Base-by-base conservation (phyloP, 2,797 vertebrate genomes). In the Pelodytes ibericus region DNA sequence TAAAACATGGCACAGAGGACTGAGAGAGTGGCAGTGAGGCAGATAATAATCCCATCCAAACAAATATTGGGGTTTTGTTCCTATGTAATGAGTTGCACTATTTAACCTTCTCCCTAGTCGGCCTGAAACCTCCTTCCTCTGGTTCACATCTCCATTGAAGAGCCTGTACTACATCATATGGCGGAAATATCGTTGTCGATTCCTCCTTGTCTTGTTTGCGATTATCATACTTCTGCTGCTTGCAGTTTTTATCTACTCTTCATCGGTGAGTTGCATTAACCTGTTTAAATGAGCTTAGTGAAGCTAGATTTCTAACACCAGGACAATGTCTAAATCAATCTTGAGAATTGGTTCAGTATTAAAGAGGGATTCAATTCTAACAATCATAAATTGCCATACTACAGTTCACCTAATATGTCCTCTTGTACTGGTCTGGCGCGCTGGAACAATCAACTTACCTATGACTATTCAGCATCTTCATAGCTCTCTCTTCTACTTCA, bases 221-320 rank as follows among this genome's bases (percentile, higher is more conserved):
- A 0, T 72, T 51, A 8, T 84, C 0, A 62, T 77, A 0, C 9
- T 84, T 0, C 0, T 80, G 3, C 77, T 89, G 4, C 65, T 88
- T 22, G 64, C 80, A 3, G 0, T 26, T 58, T 89, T 89, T n/a
- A 1, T 89, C 57, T 89, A 87, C 0, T 61, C 87, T 0, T 1
- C 82, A 0, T 88, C 87, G 0, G 89, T 90, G 73, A 89, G 88
- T 53, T 53, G 16, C 2, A n/a, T 7, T 3, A 53, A 53, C 20
- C 2, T 53, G 49, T 53, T 53, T 53, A 8, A 53, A 3, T 18
- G 33, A 36, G 1, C 5, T 36, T 36, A 6, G 5, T 11, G 5
- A 36, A 36, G 33, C 33, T 6, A 36, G 5, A 36, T 36, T 36
- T 36, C 5, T 36, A 36, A 11, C 11, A 11, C 33, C 5, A 11